Evolutionary conservation across 2,113 vertebrate species (phyloP), one percentile per base, ranked within the genome.

Genomic region (Lonchura striata): DNA sequence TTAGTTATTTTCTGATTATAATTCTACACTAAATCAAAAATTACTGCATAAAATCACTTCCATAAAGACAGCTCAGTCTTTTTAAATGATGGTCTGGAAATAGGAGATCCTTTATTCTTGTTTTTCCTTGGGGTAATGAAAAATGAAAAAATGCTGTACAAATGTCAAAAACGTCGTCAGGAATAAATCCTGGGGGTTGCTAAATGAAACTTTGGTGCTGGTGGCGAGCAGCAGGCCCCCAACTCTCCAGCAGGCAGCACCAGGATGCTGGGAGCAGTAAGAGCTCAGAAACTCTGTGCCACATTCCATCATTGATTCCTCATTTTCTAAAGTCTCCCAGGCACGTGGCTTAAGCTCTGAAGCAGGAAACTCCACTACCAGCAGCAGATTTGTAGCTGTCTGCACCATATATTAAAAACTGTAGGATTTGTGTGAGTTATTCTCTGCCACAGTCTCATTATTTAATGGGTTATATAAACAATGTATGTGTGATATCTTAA

Each of bases 191-290:
- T 95, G 91, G 97, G 92, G 96, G 89, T 65, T 96, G 96, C 91
- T 96, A 97, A 97, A 98, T 98, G 97, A 97, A 98, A 96, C 87
- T 90, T 96, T 66, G 77, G 69, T 97, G 96, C 96, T 96, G 92
- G 94, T 96, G 97, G 97, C 21, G 50, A 93, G 63, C 91, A 69
- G 84, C 88, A 82, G 83, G 61, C 71, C 63, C 86, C 85, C 46
- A 42, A 80, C 81, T 28, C 87, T 60, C 49, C 91, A 85, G 72
- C 93, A 81, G 92, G 78, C 77, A 82, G 94, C 92, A 60, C 69
- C 78, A 76, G 89, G 64, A 65, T 59, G 94, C 96, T 97, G 76
- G 78, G 80, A 97, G 95, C 94, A 59, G 88, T 82, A 95, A 97
- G 96, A 97, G 52, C 96, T 97, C 96, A 92, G 61, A 57, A 88